Evolutionary conservation across 2,888 invertebrate species (phyloP), one percentile per base, ranked within the genome.

Genomic region (Tanaodytes sp.): DNA sequence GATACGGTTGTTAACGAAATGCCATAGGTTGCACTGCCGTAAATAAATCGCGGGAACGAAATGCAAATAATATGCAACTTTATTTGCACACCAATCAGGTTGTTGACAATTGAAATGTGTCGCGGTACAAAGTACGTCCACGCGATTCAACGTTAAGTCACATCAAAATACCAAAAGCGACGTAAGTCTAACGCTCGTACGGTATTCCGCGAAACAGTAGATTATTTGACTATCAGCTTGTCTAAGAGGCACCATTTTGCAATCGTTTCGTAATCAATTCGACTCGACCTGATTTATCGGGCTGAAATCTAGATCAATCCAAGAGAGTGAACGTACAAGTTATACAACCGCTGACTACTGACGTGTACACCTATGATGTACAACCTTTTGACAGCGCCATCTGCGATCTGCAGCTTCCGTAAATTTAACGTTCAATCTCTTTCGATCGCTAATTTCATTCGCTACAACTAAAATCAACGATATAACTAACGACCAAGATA

Each of bases 221-320:
- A 65, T 62, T 71, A 71, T 71, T 71, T 66, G 65, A 71, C 70
- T 71, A 65, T 62, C 64, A 58, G 65, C 49, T 66, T 66, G 70
- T 71, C 65, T 71, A 58, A 65, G 62, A 66, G 65, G 65, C 58
- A 71, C 62, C 58, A 58, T 71, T 71, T 71, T 66, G 70, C 70
- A 65, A 71, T 65, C 64, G 62, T 71, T 71, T 71, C 62, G 61
- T 45, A 71, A 71, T 73, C 72, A 45, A 48, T 66, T 72, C 58
- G 69, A 63, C 48, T 63, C 66, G 63, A 55, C 57, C 64, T 67
- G 72, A 73, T 73, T 73, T 70, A 73, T 64, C 67, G 61, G 40
- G n/a, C 49, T 67, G 70, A 73, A 73, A 73, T 67, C 61, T 64
- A 64, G 72, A 70, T 66, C 67, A 49, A 51, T 54, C 48, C 40